These are phyloP conservation scores for Sciurus carolinensis DNA, from an alignment of 2,797 vertebrate species.

Conservation along the genomic window DNA sequence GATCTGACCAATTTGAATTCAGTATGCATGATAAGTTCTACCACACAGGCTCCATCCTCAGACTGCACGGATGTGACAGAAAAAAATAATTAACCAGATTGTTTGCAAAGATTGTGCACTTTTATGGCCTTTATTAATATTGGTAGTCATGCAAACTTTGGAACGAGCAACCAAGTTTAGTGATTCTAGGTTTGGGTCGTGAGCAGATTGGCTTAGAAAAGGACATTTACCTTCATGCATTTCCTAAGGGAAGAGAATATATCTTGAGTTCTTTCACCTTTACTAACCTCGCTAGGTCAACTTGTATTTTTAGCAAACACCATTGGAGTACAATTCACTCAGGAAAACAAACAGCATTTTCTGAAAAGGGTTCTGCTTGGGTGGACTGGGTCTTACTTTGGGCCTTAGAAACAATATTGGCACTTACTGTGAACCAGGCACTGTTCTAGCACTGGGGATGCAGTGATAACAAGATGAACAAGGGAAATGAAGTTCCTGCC, in stretches of 20 bases:
- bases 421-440: neutral
- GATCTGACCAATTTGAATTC: neutral
- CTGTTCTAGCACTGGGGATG: neutral
- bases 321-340: neutral
- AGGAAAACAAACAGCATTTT: constrained; percentile 36
- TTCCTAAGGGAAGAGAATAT: constrained; percentile 34
- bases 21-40: neutral
- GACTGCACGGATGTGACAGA: neutral
- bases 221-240: neutral
- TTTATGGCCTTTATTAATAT: neutral
- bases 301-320: constrained; percentile 47
- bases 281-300: neutral
- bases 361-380: neutral
- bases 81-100: neutral
- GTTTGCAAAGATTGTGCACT: neutral
- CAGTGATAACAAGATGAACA: neutral
- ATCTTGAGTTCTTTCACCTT: constrained; percentile 36
- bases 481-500: neutral
- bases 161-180: neutral
- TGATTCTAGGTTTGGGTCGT: neutral
- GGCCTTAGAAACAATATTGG: neutral
- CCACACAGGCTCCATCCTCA: neutral
- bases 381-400: neutral
- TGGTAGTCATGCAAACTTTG: neutral
- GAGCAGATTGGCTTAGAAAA: neutral